phyloP scores from a whole-genome alignment of 2,888 invertebrate genomes.

The Seladonia tumulorum region DNA sequence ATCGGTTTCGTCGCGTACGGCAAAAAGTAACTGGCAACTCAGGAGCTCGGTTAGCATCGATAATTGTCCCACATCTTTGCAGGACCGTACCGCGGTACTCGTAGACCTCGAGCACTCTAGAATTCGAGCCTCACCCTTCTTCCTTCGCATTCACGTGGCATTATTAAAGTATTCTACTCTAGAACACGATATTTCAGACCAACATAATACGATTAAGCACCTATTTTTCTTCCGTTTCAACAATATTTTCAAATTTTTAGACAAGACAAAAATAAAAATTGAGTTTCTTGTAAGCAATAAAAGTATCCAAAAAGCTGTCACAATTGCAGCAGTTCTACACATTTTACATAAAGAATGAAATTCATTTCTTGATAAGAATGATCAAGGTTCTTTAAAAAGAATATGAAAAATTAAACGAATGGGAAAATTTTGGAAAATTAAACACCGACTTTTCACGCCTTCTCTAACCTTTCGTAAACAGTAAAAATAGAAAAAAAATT shows the following conservation, averaged over 20 bases:
- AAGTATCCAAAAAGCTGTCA: no score
- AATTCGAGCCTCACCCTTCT: background rate
- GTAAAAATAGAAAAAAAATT: no score
- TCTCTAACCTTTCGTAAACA: no score
- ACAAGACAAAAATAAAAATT: no score
- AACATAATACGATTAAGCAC: background rate
- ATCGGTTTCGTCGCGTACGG: conserved; percentile 2
- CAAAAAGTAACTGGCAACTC: conserved; percentile 30
- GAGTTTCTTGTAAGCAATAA: no score
- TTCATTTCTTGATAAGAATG: background rate
- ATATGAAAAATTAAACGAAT: no score
- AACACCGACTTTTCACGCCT: no score
- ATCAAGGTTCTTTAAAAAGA: background rate
- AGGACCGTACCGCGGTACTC: background rate
- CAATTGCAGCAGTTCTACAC: background rate
- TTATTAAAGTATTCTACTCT: background rate
- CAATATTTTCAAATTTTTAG: no score
- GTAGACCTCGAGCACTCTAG: background rate
- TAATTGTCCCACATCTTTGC: conserved; percentile 52
- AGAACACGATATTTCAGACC: background rate
- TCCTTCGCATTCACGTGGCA: background rate
- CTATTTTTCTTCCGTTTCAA: background rate
- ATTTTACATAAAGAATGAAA: background rate
- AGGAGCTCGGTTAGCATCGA: conserved; percentile 24
- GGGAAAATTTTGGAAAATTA: no score